phyloP scores from a whole-genome alignment of 2,888 invertebrate species.

The Alloscopus bannaensis region DNA sequence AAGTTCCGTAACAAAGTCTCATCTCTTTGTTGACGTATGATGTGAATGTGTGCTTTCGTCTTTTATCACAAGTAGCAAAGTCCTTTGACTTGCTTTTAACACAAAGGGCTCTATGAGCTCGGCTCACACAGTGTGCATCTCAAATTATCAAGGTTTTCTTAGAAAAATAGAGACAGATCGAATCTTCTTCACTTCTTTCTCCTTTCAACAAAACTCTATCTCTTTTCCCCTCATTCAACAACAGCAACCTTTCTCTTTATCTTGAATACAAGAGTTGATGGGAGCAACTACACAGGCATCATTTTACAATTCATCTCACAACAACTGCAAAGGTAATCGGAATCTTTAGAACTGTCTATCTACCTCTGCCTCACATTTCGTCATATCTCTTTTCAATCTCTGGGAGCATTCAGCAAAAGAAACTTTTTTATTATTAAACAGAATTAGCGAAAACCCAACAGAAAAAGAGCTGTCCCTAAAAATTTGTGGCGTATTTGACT shows the following conservation, averaged over 20 bases:
- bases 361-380: neutral
- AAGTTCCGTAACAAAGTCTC: no score
- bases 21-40: no score
- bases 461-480: no score
- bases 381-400: neutral
- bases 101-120: neutral
- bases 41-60: neutral
- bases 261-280: neutral
- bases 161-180: neutral
- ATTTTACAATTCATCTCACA: slow-evolving; percentile 9
- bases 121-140: neutral
- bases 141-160: slow-evolving; percentile 7
- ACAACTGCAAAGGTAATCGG: neutral
- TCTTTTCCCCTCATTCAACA: slow-evolving; percentile 4
- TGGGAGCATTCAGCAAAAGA: no score
- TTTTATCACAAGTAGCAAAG: neutral
- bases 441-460: no score
- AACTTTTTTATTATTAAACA: no score
- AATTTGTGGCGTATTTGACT: no score
- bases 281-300: neutral
- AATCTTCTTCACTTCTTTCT: neutral
- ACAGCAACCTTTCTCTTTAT: neutral
- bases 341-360: neutral
- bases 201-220: neutral
- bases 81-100: no score